These are phyloP conservation scores for Carposina sasakii DNA, from an alignment of 1,140 invertebrate species.

Conservation along the genomic window DNA sequence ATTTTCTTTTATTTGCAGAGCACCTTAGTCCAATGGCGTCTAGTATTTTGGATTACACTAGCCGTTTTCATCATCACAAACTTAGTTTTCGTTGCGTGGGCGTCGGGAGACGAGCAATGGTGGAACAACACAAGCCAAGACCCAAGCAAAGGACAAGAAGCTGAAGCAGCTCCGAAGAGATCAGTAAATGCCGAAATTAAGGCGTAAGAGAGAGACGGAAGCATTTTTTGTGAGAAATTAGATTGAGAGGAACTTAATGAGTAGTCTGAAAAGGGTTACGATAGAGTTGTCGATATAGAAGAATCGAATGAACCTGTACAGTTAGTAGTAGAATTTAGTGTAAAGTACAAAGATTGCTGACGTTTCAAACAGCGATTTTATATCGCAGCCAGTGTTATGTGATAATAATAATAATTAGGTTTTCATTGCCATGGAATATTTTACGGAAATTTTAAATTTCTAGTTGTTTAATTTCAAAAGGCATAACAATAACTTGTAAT, in stretches of 20 bases:
- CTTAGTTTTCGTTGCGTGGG: constrained; percentile 81
- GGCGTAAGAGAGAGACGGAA: too few species aligned
- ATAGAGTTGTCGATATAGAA: too few species aligned
- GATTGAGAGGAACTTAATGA: not conserved
- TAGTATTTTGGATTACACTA: constrained; percentile 88
- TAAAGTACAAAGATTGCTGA: too few species aligned
- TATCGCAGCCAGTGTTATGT: constrained; percentile 57
- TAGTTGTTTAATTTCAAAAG: too few species aligned
- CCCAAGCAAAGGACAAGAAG: constrained; percentile 41
- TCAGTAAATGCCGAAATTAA: constrained; percentile 54
- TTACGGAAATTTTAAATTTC: too few species aligned
- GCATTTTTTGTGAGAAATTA: not conserved
- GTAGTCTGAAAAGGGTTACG: too few species aligned
- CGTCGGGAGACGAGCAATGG: constrained; percentile 80
- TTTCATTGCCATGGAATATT: too few species aligned
- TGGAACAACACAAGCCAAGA: constrained; percentile 76
- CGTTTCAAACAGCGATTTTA: constrained; percentile 30
- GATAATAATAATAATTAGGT: constrained; percentile 42
- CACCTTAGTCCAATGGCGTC: constrained; percentile 83
- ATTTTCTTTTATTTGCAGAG: constrained; percentile 74
- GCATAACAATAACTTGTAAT: too few species aligned
- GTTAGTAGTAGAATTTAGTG: too few species aligned
- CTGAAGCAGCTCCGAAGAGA: constrained; percentile 29
- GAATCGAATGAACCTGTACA: too few species aligned
- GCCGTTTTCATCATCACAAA: constrained; percentile 83